Evolutionary conservation across 2,113 vertebrate species (phyloP), one percentile per base, ranked within the genome.

Genomic region (Chaenogobius annularis): DNA sequence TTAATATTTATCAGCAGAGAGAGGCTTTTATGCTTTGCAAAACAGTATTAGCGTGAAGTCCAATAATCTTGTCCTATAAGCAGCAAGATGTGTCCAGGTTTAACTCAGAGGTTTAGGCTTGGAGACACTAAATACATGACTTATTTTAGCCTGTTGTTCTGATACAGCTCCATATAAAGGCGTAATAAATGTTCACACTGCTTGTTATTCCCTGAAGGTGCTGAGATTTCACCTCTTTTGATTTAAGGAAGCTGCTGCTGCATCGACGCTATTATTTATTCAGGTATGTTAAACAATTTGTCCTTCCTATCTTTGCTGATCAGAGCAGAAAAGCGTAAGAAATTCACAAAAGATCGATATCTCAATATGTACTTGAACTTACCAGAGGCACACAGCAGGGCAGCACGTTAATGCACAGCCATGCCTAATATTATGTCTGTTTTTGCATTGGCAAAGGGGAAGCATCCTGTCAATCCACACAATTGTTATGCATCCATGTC

Each of bases 1-100:
- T 99, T 98, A 98, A 98, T 99, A 99, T 99, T 99, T 99, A 99
- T 99, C 97, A 99, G 96, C 94, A 3, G 61, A 63, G 93, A 96
- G 95, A 95, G 95, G 95, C 95, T 97, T 98, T 98, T 97, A 97
- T 98, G 97, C 96, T 98, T 97, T 98, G 96, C 96, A 97, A 98
- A 97, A 97, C 95, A 96, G 95, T 96, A 95, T 98, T 97, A 98
- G 96, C 93, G 94, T 95, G 96, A 95, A 96, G 90, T 91, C 86
- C 85, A 91, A 92, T 93, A 92, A 91, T 90, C 90, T 91, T 85
- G 88, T 91, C 83, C 81, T 85, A 80, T 87, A 84, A 92, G 83
- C 84, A 86, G 85, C n/a, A 83, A 85, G 87, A 88, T 68, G 88
- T 87, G 80, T 84, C 84, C 83, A 54, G 66, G 80, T 76, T 79